A percentile compares a stretch with the other conserved stretches of the same genome.
These are phyloP conservation scores for Casuarius casuarius DNA, from an alignment of 2,113 vertebrate genomes.

Conservation along the genomic window DNA sequence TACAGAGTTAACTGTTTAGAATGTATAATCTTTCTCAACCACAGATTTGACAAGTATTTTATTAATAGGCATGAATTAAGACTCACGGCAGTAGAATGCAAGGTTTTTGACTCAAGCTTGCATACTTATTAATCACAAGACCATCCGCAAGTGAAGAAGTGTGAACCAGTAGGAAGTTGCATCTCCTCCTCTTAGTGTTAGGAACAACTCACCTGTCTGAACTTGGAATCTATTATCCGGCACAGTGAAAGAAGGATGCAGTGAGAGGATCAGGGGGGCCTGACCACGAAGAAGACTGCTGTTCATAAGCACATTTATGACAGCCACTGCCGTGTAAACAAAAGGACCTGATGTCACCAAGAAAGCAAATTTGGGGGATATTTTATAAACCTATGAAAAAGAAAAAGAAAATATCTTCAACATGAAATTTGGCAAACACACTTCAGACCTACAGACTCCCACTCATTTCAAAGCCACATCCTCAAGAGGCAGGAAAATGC, in stretches of 20 bases:
- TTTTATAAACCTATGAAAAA: slow-evolving; percentile 83
- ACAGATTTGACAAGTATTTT: accelerated
- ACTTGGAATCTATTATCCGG: slow-evolving; percentile 88
- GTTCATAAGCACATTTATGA: slow-evolving; percentile 84
- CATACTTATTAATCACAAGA: background rate
- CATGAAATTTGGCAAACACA: background rate
- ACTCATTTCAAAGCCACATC: background rate
- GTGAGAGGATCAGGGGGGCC: slow-evolving; percentile 81
- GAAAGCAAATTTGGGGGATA: slow-evolving; percentile 88
- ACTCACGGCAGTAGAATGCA: background rate
- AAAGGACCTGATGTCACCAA: slow-evolving; percentile 90
- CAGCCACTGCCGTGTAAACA: slow-evolving; percentile 92
- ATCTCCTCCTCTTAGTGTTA: background rate
- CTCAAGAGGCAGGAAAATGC: background rate
- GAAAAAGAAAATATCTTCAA: accelerated
- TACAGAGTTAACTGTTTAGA: background rate
- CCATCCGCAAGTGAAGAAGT: background rate
- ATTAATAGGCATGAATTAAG: background rate
- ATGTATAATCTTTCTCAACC: background rate
- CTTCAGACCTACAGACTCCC: background rate
- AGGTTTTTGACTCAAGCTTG: background rate
- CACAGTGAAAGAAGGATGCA: slow-evolving; percentile 81
- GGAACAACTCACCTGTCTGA: slow-evolving; percentile 86
- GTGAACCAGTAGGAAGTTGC: background rate
- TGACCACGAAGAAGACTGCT: slow-evolving; percentile 76